Conservation (phyloP, 2,797 vertebrate species). For the Labroides dimidiatus region DNA sequence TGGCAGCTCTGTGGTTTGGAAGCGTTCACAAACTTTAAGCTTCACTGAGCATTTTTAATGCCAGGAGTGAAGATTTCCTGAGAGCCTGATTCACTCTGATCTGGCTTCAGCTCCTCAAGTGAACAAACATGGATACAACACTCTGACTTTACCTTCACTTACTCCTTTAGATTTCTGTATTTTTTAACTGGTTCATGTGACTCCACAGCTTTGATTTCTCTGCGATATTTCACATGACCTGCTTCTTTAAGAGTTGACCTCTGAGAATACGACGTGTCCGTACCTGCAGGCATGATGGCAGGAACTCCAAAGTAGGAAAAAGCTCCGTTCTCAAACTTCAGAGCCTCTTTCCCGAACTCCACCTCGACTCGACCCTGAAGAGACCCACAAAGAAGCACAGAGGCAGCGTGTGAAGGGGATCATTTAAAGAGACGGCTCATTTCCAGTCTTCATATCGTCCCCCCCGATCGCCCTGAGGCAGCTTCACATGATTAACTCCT, state of each 20-base stretch:
- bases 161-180: background rate
- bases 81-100: background rate
- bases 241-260: too few relatives aligned
- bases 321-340: slow-evolving; percentile 95
- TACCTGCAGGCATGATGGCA: slow-evolving; percentile 92
- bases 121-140: background rate
- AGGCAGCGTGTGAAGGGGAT: too few relatives aligned
- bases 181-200: too few relatives aligned
- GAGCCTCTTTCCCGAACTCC: slow-evolving; percentile 95
- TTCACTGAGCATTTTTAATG: background rate
- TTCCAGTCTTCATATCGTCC: too few relatives aligned
- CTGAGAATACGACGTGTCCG: background rate
- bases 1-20: background rate
- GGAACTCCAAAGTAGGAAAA: slow-evolving; percentile 96
- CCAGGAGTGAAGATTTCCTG: background rate
- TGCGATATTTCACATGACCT: too few relatives aligned
- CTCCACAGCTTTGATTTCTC: too few relatives aligned
- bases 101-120: background rate
- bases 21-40: background rate
- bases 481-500: too few relatives aligned
- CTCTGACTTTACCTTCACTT: too few relatives aligned
- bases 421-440: too few relatives aligned
- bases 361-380: slow-evolving; percentile 95
- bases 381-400: background rate
- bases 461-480: too few relatives aligned